phyloP scores from a whole-genome alignment of 2,113 vertebrate genomes.

The Catagonus wagneri region DNA sequence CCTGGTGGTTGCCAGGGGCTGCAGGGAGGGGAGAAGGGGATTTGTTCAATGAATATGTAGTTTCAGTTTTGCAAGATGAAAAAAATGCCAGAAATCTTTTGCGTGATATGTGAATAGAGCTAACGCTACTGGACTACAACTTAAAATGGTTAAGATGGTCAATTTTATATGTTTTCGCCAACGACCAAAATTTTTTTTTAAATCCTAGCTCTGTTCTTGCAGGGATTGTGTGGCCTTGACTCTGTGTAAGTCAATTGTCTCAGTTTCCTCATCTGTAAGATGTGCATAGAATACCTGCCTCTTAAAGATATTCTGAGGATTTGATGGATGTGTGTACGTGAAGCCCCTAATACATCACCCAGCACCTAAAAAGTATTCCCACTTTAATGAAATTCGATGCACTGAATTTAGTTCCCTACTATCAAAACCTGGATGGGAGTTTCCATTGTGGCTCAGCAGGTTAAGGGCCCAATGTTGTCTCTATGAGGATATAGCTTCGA shows the following conservation, averaged over 20 bases:
- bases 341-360: background rate
- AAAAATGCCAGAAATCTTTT: background rate
- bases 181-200: background rate
- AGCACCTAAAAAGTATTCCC: background rate
- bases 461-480: too few species aligned
- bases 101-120: background rate
- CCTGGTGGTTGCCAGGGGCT: background rate
- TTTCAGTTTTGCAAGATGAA: slow-evolving; percentile 28
- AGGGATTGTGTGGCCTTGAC: background rate
- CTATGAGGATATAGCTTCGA: too few species aligned
- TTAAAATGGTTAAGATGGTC: background rate
- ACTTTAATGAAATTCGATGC: background rate
- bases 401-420: background rate
- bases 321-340: background rate
- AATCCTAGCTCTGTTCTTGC: background rate
- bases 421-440: background rate
- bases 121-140: background rate
- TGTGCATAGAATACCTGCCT: background rate
- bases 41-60: background rate
- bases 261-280: background rate
- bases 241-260: background rate
- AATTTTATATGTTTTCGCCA: background rate
- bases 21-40: background rate
- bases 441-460: too few species aligned
- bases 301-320: background rate